A percentile compares a stretch with the other conserved stretches of the same genome.
phyloP scores from a whole-genome alignment of 2,888 invertebrate species.

The Nowickia ferox region DNA sequence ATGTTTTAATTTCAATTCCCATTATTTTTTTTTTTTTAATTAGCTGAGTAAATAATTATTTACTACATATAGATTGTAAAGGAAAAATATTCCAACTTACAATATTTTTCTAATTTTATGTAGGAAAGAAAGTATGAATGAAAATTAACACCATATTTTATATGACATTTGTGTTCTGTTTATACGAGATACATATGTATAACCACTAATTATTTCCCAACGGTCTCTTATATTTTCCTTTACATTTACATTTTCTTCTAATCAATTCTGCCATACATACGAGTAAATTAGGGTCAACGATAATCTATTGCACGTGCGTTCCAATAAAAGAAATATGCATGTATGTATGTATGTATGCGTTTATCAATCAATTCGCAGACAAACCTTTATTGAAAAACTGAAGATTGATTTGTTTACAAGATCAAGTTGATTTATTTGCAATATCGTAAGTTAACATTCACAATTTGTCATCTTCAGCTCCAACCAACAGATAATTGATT shows the following conservation, averaged over 20 bases:
- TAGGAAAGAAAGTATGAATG: too few relatives aligned
- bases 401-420: constrained; percentile 57
- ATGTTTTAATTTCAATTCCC: too few relatives aligned
- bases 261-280: neutral
- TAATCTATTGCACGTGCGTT: constrained; percentile 21
- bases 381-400: constrained; percentile 29
- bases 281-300: neutral
- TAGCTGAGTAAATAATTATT: neutral
- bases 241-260: neutral
- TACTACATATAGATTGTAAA: too few relatives aligned
- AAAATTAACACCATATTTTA: too few relatives aligned
- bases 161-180: too few relatives aligned
- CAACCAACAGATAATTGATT: constrained; percentile 24
- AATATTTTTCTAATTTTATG: too few relatives aligned
- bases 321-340: neutral
- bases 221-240: neutral
- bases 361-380: constrained; percentile 4
- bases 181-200: too few relatives aligned
- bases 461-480: neutral
- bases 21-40: neutral
- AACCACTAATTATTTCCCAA: too few relatives aligned
- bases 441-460: constrained; percentile 26
- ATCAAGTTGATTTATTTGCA: constrained; percentile 47
- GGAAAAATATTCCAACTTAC: too few relatives aligned
- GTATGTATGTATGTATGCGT: neutral